Evolutionary conservation across 2,113 vertebrate genomes (phyloP), one percentile per base, ranked within the genome.

Genomic region (Ranitomeya imitator): DNA sequence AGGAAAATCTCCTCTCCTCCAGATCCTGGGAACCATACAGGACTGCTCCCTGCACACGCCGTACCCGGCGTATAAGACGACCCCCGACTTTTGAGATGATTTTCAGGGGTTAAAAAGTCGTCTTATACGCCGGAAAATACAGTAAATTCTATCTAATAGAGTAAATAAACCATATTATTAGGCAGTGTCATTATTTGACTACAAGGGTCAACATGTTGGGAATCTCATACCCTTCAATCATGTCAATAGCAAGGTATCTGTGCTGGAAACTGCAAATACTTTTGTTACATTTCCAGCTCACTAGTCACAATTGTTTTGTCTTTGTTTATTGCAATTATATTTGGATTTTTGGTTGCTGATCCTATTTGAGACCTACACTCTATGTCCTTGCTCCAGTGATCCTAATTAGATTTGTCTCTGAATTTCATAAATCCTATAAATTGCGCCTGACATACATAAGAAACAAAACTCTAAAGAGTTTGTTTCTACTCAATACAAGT

Each of bases 401-500:
- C 78, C 61, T 69, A 60, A 86, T 86, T 78, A 52, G 74, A 78
- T 79, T 86, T 67, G 12, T 79, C 85, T 76, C 23, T 86, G 76
- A 86, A 65, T 76, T 86, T 11, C 61, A 67, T 31, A 86, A 79
- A 86, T 45, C 85, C 74, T 78, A 55, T 79, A 67, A 79, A 54
- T 77, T 63, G 31, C 57, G 77, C 2, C 21, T 51, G 55, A 79
- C 77, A 55, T 79, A n/a, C 23, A 11, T 18, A 52, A 76, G 4
- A 71, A 52, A 51, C 8, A 57, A 57, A 57, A 57, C 8, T 11
- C 1, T 4, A 3, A 76, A 76, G 16, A 21, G 73, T 9, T 51
- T 52, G 51, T 76, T 52, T 18, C 73, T 76, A 21, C 45, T 26
- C 67, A 71, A 23, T 9, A 76, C 3, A 76, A 45, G 37, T 45